Conservation (phyloP, 2,113 vertebrate species). For the Odontophorus gujanensis region DNA sequence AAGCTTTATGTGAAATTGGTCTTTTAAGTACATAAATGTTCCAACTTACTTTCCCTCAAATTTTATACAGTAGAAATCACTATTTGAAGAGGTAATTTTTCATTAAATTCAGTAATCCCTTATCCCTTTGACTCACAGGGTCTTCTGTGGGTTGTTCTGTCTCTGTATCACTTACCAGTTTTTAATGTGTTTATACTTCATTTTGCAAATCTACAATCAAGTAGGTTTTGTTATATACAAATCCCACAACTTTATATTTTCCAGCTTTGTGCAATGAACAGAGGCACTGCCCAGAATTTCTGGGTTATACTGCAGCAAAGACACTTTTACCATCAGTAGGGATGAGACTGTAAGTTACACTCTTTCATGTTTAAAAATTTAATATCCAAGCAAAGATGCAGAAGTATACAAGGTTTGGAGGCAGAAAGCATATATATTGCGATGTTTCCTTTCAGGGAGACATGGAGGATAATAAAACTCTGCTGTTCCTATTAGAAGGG, state of each 20-base stretch:
- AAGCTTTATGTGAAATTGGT: not conserved
- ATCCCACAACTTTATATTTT: not conserved
- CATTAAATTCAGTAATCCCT: not conserved
- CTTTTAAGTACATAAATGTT: not conserved
- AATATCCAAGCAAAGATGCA: conserved; percentile 8
- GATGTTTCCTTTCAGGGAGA: conserved; percentile 30
- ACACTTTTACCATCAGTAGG: not conserved
- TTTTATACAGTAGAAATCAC: not conserved
- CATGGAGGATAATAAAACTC: conserved; percentile 33
- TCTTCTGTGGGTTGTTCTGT: not conserved
- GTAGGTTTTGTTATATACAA: not conserved
- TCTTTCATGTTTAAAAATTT: conserved; percentile 9
- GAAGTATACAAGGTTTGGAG: not conserved
- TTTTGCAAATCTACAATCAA: not conserved
- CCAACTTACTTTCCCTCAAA: not conserved
- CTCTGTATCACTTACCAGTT: not conserved
- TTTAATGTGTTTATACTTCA: not conserved
- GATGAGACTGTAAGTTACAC: not conserved
- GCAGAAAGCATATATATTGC: conserved; percentile 5
- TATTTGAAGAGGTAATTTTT: not conserved
- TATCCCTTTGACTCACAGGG: not conserved
- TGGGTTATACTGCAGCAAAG: not conserved
- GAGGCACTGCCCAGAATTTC: not conserved
- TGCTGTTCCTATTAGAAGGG: not conserved
- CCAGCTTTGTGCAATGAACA: not conserved